Conservation (phyloP, 2,113 vertebrate genomes). For the Phalacrocorax brasilianus region DNA sequence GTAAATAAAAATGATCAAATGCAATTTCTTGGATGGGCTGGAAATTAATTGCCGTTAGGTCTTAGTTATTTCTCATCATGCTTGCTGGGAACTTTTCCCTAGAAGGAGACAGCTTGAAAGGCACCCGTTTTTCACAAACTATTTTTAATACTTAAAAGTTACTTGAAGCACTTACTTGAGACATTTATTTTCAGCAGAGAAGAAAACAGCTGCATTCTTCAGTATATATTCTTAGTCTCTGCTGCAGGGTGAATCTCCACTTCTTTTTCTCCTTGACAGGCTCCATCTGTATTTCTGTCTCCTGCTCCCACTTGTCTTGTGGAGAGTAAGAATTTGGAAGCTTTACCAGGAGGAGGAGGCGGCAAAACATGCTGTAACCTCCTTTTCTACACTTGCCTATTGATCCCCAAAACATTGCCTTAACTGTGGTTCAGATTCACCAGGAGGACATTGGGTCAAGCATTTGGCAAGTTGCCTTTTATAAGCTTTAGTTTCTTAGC, state of each 20-base stretch:
- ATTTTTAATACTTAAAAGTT: constrained; percentile 55
- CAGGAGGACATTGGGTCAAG: background rate
- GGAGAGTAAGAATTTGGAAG: background rate
- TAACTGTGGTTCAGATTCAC: background rate
- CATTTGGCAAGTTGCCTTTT: background rate
- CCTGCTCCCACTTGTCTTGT: background rate
- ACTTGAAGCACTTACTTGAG: constrained; percentile 13
- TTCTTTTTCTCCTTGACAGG: background rate
- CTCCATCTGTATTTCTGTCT: background rate
- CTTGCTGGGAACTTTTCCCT: constrained; percentile 31
- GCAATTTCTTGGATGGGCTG: background rate
- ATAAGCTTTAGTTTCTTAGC: background rate
- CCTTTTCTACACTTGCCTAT: background rate
- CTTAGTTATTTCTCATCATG: background rate
- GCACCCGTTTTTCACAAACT: constrained; percentile 23
- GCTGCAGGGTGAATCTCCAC: background rate
- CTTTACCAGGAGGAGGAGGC: background rate
- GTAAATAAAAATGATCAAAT: background rate
- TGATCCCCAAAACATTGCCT: background rate
- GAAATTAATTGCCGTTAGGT: background rate
- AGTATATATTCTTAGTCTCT: background rate
- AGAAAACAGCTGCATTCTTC: constrained; percentile 8
- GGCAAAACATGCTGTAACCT: background rate
- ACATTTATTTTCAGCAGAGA: background rate
- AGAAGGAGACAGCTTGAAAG: constrained; percentile 45